A percentile compares a stretch with the other conserved stretches of the same genome.
Evolutionary conservation across 2,113 vertebrate species (phyloP).

Genomic region (Halcyon senegalensis): DNA sequence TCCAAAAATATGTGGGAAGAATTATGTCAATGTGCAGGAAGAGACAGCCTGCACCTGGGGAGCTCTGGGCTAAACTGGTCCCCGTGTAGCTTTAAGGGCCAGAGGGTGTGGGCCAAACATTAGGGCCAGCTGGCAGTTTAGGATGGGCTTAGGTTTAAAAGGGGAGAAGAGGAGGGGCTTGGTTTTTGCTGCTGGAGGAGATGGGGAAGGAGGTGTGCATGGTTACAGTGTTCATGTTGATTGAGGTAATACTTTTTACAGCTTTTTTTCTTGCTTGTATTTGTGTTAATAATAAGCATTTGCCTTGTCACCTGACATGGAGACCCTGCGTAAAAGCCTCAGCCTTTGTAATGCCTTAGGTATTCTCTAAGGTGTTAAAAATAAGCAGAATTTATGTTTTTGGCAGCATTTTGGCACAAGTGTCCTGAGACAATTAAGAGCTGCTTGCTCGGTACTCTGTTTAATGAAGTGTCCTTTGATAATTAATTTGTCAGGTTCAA

Average conservation of each 20-base stretch:
- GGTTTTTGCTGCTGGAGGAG: fast-evolving
- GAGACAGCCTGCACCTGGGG: fast-evolving
- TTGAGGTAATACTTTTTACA: not conserved
- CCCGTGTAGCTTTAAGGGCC: not conserved
- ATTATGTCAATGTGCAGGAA: fast-evolving
- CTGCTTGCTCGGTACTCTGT: not conserved
- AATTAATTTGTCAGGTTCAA: not conserved
- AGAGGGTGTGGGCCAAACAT: too few species aligned
- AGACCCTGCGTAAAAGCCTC: not conserved
- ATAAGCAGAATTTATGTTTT: not conserved
- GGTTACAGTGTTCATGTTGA: fast-evolving
- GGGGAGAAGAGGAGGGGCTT: fast-evolving
- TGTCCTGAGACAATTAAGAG: not conserved
- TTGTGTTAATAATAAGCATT: not conserved
- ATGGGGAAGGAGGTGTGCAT: fast-evolving
- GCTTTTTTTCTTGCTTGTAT: fast-evolving
- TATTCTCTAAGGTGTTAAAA: not conserved
- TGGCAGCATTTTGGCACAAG: not conserved
- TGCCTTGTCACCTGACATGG: fast-evolving
- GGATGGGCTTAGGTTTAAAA: not conserved
- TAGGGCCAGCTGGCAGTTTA: not conserved
- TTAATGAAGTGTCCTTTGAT: conserved; percentile 16
- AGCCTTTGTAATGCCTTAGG: not conserved
- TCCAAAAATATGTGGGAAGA: fast-evolving
- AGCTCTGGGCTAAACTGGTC: fast-evolving